Evolutionary conservation across 2,113 vertebrate species (phyloP).

Genomic region (Zeus faber): DNA sequence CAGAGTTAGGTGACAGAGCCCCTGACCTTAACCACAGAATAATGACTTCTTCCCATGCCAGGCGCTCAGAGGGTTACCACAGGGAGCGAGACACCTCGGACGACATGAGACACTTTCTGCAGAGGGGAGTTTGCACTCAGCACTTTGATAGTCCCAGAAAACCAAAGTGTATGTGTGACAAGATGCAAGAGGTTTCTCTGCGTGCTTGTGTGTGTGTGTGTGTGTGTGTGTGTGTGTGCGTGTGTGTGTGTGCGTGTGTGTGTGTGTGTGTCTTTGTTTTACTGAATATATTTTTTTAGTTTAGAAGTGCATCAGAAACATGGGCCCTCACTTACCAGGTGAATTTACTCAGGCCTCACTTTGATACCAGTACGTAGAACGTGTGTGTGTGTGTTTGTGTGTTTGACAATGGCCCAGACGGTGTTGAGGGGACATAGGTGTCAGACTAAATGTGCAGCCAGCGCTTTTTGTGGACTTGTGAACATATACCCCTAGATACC

Average conservation of each 20-base stretch:
- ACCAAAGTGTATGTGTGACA: constrained; percentile 62
- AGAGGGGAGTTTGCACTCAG: constrained; percentile 64
- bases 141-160: constrained; percentile 66
- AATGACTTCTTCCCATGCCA: constrained; percentile 72
- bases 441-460: constrained; percentile 56
- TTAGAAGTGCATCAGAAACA: too few species aligned
- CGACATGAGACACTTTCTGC: constrained; percentile 67
- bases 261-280: constrained; percentile 28
- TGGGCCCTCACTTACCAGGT: too few species aligned
- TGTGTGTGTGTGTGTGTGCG: constrained; percentile 25
- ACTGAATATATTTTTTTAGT: too few species aligned
- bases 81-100: constrained; percentile 63
- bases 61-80: constrained; percentile 51
- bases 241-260: constrained; percentile 34
- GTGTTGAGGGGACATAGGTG: constrained; percentile 62
- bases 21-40: constrained; percentile 73
- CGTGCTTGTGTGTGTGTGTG: constrained; percentile 11
- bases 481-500: too few species aligned
- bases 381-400: constrained; percentile 35
- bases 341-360: too few species aligned
- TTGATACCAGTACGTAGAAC: too few species aligned
- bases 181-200: constrained; percentile 51
- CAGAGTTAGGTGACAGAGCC: constrained; percentile 64
- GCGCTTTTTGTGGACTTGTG: constrained; percentile 3
- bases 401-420: constrained; percentile 28